Conservation (phyloP, 2,888 invertebrate genomes). For the Tetrapedia diversipes region DNA sequence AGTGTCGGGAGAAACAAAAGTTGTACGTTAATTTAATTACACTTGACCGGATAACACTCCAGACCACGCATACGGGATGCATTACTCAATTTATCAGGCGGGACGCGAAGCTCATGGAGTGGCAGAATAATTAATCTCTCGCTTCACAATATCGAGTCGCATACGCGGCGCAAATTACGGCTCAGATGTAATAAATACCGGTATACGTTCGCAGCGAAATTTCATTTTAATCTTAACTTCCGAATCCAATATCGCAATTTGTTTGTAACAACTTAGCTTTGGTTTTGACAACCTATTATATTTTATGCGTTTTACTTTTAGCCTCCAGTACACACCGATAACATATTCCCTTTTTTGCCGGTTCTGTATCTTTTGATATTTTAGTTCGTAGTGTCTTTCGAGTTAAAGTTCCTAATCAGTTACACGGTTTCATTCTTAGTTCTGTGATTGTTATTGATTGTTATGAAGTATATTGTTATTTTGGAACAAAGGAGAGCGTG, state of each 20-base stretch:
- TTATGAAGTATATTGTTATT: no score
- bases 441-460: no score
- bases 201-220: background rate
- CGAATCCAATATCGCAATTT: slow-evolving; percentile 7
- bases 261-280: no score
- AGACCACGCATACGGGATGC: background rate
- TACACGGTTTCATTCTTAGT: no score
- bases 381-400: no score
- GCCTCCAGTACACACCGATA: no score
- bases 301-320: no score
- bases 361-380: no score
- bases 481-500: no score
- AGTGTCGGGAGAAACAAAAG: background rate
- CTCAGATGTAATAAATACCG: background rate
- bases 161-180: background rate
- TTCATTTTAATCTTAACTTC: slow-evolving; percentile 4
- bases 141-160: slow-evolving; percentile 8
- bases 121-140: slow-evolving; percentile 1
- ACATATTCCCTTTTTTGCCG: no score
- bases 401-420: no score
- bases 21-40: background rate
- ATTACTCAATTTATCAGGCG: background rate
- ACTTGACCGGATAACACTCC: background rate
- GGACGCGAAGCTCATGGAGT: background rate
- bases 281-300: no score